A percentile compares a stretch with the other conserved stretches of the same genome.
Evolutionary conservation across 2,113 vertebrate genomes (phyloP).

Genomic region (Panurus biarmicus): DNA sequence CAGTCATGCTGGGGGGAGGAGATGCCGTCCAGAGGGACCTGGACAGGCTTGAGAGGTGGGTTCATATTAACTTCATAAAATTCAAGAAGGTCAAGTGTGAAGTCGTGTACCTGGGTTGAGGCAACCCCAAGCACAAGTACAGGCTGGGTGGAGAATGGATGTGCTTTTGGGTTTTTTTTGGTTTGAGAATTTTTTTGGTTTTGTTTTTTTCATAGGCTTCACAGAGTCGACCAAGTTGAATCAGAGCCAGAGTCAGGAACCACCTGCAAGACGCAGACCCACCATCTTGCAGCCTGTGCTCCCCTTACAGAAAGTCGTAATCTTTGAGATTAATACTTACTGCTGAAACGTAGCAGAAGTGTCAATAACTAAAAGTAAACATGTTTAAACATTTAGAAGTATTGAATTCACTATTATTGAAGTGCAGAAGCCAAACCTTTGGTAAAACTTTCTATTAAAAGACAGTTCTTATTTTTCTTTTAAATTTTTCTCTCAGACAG

Average conservation of each 20-base stretch:
- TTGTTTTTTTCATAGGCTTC: background rate
- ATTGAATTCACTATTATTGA: background rate
- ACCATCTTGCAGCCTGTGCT: background rate
- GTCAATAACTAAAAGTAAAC: background rate
- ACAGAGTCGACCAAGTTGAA: background rate
- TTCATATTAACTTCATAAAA: background rate
- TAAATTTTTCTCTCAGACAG: background rate
- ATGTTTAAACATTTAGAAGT: background rate
- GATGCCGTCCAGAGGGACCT: background rate
- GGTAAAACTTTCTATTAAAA: background rate
- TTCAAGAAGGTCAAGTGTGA: rapidly evolving
- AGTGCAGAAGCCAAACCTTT: background rate
- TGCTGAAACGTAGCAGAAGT: background rate
- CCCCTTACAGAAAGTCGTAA: background rate
- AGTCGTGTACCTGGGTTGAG: background rate
- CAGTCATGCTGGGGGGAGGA: rapidly evolving
- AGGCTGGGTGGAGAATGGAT: background rate
- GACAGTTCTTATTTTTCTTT: rapidly evolving
- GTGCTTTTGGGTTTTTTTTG: background rate
- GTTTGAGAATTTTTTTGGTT: background rate
- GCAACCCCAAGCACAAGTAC: background rate
- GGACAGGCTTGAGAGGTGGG: background rate
- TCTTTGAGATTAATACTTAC: background rate
- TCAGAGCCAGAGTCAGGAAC: background rate
- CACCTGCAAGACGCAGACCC: background rate